Evolutionary conservation across 2,113 vertebrate genomes (phyloP).

Genomic region (Helogale parvula): DNA sequence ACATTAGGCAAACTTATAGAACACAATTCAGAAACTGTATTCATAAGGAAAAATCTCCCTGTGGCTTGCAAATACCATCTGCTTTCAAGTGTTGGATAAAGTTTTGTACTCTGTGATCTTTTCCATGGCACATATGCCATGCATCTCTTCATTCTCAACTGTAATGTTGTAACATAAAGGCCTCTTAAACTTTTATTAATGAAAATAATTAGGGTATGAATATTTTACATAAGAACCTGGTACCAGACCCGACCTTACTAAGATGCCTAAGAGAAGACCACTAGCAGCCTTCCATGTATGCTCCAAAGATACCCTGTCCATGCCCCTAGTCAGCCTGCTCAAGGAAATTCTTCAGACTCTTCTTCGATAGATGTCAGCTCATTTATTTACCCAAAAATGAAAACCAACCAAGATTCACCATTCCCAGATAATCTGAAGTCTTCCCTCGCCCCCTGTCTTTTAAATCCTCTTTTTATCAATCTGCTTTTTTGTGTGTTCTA

Average conservation of each 20-base stretch:
- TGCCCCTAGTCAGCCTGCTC: neutral
- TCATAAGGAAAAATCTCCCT: neutral
- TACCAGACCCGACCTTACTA: neutral
- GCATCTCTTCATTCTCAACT: neutral
- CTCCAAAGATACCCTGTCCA: neutral
- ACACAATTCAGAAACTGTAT: neutral
- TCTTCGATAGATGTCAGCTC: neutral
- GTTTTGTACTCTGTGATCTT: neutral
- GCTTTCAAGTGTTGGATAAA: neutral
- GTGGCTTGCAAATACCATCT: neutral
- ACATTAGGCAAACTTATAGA: neutral
- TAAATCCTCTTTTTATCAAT: neutral
- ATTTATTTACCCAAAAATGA: neutral
- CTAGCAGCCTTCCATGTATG: rapidly evolving
- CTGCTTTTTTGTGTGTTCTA: neutral
- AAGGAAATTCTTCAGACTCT: neutral
- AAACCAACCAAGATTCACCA: neutral
- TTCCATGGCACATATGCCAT: neutral
- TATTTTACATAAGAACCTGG: neutral
- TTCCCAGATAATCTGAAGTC: neutral
- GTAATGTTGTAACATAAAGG: neutral
- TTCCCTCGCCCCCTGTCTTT: neutral
- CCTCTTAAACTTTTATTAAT: neutral
- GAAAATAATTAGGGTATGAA: neutral
- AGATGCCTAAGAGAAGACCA: neutral